phyloP scores from a whole-genome alignment of 2,888 invertebrate species.

The Nipponacmea schrenckii region DNA sequence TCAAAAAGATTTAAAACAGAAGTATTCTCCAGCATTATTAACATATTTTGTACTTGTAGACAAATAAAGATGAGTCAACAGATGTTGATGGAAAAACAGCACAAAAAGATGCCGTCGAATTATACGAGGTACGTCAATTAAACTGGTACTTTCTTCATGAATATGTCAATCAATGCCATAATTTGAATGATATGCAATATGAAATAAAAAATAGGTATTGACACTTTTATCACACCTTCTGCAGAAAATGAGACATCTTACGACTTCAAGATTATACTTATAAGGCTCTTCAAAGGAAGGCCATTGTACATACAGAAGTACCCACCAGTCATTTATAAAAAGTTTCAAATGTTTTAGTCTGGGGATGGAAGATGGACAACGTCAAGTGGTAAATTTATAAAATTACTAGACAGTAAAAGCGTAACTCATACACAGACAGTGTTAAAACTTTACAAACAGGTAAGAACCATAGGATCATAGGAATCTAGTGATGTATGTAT shows the following conservation, averaged over 20 bases:
- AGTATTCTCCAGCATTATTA: too few species aligned
- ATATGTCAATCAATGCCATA: too few species aligned
- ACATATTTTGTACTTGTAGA: conserved; percentile 17
- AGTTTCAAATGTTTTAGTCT: conserved; percentile 30
- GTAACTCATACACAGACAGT: conserved; percentile 42
- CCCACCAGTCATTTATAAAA: too few species aligned
- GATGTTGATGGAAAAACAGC: conserved; percentile 39
- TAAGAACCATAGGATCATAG: conserved; percentile 6
- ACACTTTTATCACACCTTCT: too few species aligned
- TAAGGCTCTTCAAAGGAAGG: too few species aligned
- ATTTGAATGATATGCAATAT: too few species aligned
- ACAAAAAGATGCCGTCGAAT: conserved; percentile 45
- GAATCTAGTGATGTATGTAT: too few species aligned
- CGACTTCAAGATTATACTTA: too few species aligned
- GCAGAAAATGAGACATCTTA: too few species aligned
- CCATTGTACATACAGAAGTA: too few species aligned
- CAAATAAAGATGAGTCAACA: conserved; percentile 37
- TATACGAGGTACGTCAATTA: conserved; percentile 42
- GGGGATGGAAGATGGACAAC: conserved; percentile 55
- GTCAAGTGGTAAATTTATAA: conserved; percentile 47
- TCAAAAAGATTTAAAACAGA: too few species aligned
- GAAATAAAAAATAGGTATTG: too few species aligned
- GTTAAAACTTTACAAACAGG: conserved; percentile 42
- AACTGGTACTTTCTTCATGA: neutral
- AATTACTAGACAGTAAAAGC: conserved; percentile 43